Conservation (phyloP, 2,113 vertebrate species). For the Notarius quadriscutis region DNA sequence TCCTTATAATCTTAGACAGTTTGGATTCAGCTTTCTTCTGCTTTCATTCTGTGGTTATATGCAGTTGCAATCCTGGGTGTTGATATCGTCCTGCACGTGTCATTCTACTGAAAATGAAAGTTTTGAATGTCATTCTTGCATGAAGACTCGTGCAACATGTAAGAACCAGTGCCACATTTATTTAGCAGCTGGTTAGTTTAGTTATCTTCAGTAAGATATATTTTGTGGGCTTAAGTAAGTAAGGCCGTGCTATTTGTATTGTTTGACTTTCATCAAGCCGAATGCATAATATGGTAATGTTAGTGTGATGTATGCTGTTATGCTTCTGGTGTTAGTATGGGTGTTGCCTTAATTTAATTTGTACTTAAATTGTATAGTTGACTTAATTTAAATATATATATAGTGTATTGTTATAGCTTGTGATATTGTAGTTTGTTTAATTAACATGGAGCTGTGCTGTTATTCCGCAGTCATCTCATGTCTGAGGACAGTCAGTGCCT, state of each 20-base stretch:
- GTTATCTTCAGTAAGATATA: too few relatives aligned
- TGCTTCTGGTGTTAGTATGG: neutral
- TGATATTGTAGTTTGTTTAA: neutral
- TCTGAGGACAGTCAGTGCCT: neutral
- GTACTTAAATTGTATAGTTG: neutral
- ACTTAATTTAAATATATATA: neutral
- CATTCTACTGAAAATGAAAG: neutral
- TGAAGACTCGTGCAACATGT: neutral
- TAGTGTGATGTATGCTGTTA: neutral
- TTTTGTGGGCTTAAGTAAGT: too few relatives aligned
- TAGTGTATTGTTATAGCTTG: neutral
- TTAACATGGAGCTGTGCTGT: neutral
- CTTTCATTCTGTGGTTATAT: neutral
- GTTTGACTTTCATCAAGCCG: neutral
- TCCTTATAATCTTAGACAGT: neutral
- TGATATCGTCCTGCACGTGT: neutral
- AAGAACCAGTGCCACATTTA: neutral
- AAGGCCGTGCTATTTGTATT: neutral
- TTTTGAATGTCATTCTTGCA: neutral
- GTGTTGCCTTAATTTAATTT: neutral
- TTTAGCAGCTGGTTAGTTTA: too few relatives aligned
- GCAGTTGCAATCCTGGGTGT: neutral
- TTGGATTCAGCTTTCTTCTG: neutral
- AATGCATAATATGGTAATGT: neutral
- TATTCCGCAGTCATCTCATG: neutral